Base-by-base conservation (phyloP, 1,140 invertebrate genomes). In the Patella vulgata region DNA sequence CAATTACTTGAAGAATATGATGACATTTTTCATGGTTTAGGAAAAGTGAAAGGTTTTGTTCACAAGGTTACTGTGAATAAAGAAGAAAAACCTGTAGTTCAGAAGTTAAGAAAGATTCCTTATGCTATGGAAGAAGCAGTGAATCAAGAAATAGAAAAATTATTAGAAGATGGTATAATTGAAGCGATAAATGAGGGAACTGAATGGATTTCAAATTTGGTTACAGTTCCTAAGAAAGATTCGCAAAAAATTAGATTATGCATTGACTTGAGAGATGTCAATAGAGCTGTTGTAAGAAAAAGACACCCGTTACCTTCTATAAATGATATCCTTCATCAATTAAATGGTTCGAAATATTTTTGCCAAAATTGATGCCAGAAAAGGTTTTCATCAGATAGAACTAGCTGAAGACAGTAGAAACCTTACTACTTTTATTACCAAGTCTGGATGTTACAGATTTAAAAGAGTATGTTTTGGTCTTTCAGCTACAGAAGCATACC, bases 211-310 rank as follows among this genome's bases (percentile, higher is more conserved):
- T 70, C 66, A 2, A 59, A 61, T 9, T 54, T 75, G 4, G 71
- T 76, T 2, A 53, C 73, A 6, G 14, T 14, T 36, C n/a, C n/a
- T n/a, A n/a, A n/a, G n/a, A n/a, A n/a, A n/a, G n/a, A n/a, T n/a
- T n/a, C n/a, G n/a, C n/a, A n/a, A n/a, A n/a, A 73, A 17, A 71
- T 83, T 11, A 36, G 73, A 31, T 36, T 81, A 1, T 79, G 78
- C 58, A 56, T 80, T 9, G 77, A 81, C 50, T 73, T 77, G 68
- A 50, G 70, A 47, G 4, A 58, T 54, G 70, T 69, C 1, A 81
- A 81, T 52, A 46, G 53, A 44, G 74, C 77, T 6, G 66, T 82
- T 11, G 36, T 55, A 11, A 42, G 75, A 11, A 73, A 77, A 58
- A 52, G 77, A 47, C 68, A 77, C 47, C 63, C 70, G 8, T 73